Evolutionary conservation across 2,888 invertebrate species (phyloP).

Genomic region (Drosophila atroscutellata): DNA sequence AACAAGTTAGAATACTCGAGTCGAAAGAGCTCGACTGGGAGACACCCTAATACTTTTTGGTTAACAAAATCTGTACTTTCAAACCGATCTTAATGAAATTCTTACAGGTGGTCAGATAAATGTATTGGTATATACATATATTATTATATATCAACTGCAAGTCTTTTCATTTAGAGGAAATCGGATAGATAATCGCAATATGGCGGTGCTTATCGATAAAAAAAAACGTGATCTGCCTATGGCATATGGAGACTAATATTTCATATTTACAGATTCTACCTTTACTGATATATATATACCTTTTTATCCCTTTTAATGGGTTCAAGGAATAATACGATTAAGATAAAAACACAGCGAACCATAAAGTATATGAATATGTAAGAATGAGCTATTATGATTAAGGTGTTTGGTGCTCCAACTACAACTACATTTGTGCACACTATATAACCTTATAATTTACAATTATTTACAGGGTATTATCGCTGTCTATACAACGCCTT

Average conservation of each 20-base stretch:
- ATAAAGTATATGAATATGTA: not conserved
- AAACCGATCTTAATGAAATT: not conserved
- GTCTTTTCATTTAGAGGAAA: not conserved
- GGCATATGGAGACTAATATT: not conserved
- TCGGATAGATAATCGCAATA: not conserved
- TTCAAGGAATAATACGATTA: not conserved
- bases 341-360: not conserved
- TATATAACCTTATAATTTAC: not conserved
- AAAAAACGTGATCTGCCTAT: not conserved
- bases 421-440: not conserved
- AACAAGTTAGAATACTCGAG: not conserved
- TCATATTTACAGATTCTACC: not conserved
- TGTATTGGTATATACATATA: not conserved
- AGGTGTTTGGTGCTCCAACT: not conserved
- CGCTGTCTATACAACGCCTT: not conserved
- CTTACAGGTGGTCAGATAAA: too few relatives aligned
- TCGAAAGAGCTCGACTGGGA: not conserved
- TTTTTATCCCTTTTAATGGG: not conserved
- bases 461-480: constrained; percentile 22
- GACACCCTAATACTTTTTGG: not conserved
- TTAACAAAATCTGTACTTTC: not conserved
- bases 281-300: not conserved
- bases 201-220: not conserved
- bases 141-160: not conserved
- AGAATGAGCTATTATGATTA: not conserved